phyloP scores from a whole-genome alignment of 2,888 invertebrate species.

The Pristionchus exspectatus region DNA sequence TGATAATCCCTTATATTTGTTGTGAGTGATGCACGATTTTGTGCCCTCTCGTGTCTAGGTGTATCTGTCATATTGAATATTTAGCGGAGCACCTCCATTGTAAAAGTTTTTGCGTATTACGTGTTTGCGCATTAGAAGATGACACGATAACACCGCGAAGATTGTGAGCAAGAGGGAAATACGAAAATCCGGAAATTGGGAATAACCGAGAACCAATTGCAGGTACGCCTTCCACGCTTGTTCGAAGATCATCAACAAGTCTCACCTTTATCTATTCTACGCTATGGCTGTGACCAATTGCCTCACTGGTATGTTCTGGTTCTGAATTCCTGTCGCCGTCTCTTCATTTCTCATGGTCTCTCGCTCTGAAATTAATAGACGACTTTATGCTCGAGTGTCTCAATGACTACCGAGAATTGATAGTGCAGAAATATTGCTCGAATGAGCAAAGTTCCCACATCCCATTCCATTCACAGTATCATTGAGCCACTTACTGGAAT shows the following conservation, averaged over 20 bases:
- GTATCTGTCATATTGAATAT: too few species aligned
- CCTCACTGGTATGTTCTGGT: too few species aligned
- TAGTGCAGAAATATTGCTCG: too few species aligned
- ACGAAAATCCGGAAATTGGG: not conserved
- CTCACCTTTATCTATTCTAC: slow-evolving; percentile 67
- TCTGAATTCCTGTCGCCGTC: too few species aligned
- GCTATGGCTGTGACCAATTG: slow-evolving; percentile 59
- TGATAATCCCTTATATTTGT: too few species aligned
- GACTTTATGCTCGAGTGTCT: too few species aligned
- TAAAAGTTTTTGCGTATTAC: too few species aligned
- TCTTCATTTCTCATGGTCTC: too few species aligned
- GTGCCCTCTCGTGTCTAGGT: not conserved
- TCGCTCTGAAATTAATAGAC: too few species aligned
- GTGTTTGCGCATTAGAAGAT: not conserved
- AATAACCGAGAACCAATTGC: not conserved
- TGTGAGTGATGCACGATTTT: not conserved
- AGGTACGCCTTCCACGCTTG: slow-evolving; percentile 61
- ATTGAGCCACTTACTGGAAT: not conserved
- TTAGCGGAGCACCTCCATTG: too few species aligned
- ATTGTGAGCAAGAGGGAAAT: not conserved
- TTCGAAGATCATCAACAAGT: slow-evolving; percentile 63
- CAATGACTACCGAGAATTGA: too few species aligned
- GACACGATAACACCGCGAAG: not conserved
- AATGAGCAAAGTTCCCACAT: too few species aligned
- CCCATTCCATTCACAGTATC: not conserved